A percentile compares a stretch with the other conserved stretches of the same genome.
phyloP scores from a whole-genome alignment of 2,797 vertebrate genomes.

The Thamnophis elegans region DNA sequence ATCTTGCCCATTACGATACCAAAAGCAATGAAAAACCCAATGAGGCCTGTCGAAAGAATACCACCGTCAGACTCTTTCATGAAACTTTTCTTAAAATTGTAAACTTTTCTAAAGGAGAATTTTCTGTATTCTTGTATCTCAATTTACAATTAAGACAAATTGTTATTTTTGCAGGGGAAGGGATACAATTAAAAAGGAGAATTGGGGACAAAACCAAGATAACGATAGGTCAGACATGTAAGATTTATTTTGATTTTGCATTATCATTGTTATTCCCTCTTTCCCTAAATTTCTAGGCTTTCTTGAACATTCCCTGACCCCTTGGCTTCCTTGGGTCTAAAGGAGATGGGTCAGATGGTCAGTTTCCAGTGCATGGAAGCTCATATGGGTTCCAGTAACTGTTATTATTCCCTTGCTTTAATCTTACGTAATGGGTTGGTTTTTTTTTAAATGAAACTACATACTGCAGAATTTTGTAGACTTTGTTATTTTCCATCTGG shows the following conservation, averaged over 20 bases:
- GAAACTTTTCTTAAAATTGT: background rate
- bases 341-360: background rate
- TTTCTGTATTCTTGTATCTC: background rate
- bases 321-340: background rate
- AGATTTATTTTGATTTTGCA: background rate
- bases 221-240: background rate
- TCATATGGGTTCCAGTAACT: background rate
- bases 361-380: background rate
- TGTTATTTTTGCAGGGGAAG: background rate
- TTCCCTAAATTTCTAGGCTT: background rate
- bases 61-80: background rate
- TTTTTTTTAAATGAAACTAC: background rate
- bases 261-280: background rate
- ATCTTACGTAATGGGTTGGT: background rate
- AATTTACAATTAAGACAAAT: background rate
- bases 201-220: background rate
- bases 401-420: background rate
- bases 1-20: constrained; percentile 99
- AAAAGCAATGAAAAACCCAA: constrained; percentile 99
- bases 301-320: background rate
- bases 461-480: background rate
- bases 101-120: background rate
- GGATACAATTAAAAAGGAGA: background rate
- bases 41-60: constrained; percentile 81
- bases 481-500: background rate